Evolutionary conservation across 2,888 invertebrate species (phyloP).

Genomic region (Orthosia gracilis): DNA sequence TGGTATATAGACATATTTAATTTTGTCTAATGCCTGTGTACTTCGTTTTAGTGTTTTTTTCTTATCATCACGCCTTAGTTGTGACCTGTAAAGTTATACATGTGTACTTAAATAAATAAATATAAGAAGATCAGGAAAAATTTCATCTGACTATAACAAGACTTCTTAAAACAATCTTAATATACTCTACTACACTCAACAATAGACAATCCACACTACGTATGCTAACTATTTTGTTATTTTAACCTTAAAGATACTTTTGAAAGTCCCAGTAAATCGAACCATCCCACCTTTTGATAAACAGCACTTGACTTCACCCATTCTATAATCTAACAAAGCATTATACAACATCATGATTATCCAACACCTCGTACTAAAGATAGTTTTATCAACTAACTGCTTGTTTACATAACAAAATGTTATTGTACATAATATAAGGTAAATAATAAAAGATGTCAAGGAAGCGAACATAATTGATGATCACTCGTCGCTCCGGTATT

Average conservation of each 20-base stretch:
- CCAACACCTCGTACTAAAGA: conserved; percentile 34
- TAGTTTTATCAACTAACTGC: conserved; percentile 39
- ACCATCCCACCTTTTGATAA: conserved; percentile 37
- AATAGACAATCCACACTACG: conserved; percentile 5
- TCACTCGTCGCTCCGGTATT: conserved; percentile 51
- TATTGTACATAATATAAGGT: conserved; percentile 60
- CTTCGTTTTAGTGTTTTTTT: too few species aligned
- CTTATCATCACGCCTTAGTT: too few species aligned
- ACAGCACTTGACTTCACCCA: conserved; percentile 25
- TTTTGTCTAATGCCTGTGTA: too few species aligned
- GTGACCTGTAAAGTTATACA: too few species aligned
- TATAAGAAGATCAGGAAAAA: too few species aligned
- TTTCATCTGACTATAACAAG: too few species aligned
- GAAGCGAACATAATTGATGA: conserved; percentile 67
- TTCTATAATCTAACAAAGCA: conserved; percentile 44
- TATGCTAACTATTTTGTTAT: conserved; percentile 10
- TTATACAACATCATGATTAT: conserved; percentile 48
- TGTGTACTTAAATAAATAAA: too few species aligned
- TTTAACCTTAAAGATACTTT: conserved; percentile 29
- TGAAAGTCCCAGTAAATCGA: conserved; percentile 40
- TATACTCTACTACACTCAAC: conserved; percentile 17
- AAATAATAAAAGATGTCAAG: conserved; percentile 66
- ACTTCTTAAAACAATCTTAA: neutral
- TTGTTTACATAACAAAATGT: conserved; percentile 58
- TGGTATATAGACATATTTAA: too few species aligned